phyloP scores from a whole-genome alignment of 2,113 vertebrate species.

The Hemiscyllium ocellatum region DNA sequence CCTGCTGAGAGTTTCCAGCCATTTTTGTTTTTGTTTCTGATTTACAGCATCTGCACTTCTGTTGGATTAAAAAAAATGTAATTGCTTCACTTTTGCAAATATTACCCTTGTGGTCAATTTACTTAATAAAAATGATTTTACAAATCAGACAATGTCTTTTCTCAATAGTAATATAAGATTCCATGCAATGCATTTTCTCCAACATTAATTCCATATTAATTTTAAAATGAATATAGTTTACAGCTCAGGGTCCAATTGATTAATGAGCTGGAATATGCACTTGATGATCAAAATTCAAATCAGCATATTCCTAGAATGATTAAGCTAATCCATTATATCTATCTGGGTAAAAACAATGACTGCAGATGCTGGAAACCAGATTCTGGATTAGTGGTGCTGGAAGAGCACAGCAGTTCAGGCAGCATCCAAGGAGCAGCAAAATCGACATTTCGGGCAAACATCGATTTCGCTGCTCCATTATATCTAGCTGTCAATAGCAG shows the following conservation, averaged over 20 bases:
- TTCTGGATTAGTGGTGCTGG: too few species aligned
- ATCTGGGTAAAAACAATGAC: too few species aligned
- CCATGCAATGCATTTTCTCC: neutral
- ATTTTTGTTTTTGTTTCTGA: too few species aligned
- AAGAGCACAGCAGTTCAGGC: too few species aligned
- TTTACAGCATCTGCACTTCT: too few species aligned
- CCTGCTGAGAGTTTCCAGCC: too few species aligned
- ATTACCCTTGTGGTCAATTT: constrained; percentile 11
- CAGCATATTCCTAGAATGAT: neutral
- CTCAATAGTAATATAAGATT: neutral
- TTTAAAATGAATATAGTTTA: neutral
- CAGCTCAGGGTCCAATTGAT: neutral
- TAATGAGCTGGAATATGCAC: neutral
- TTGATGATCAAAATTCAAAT: neutral
- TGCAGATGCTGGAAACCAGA: too few species aligned
- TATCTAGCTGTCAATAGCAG: neutral
- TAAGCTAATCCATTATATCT: neutral
- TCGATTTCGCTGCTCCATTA: too few species aligned
- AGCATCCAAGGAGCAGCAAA: too few species aligned
- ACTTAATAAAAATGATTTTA: neutral
- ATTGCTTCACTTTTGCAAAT: neutral
- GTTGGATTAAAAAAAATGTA: neutral
- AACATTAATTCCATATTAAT: neutral
- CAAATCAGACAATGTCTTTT: neutral
- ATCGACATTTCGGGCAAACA: too few species aligned